A percentile compares a stretch with the other conserved stretches of the same genome.
phyloP scores from a whole-genome alignment of 2,888 invertebrate species.

The Drosophila mercatorum region DNA sequence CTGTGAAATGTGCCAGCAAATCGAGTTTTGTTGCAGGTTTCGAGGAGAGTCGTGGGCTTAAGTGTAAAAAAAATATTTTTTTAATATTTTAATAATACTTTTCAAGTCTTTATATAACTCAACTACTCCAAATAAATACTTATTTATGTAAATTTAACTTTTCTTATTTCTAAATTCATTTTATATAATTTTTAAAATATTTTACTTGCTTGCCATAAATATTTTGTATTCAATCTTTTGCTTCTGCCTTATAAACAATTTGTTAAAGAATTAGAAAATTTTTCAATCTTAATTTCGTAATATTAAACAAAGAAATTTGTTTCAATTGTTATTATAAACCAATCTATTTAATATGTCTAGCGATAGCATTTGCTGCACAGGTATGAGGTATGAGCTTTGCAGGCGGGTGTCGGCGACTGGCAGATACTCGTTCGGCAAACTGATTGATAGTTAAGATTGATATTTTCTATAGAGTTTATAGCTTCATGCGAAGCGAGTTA shows the following conservation, averaged over 20 bases:
- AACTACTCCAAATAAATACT: not conserved
- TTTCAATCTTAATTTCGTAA: not conserved
- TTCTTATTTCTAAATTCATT: not conserved
- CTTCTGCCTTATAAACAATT: not conserved
- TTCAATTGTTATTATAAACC: conserved; percentile 7
- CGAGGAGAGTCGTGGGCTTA: too few species aligned
- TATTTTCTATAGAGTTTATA: too few species aligned
- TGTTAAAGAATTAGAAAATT: not conserved
- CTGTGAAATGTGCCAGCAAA: not conserved
- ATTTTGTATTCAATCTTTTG: conserved; percentile 2
- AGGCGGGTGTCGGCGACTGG: not conserved
- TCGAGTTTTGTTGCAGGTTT: not conserved
- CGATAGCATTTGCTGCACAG: not conserved
- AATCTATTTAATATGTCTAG: not conserved
- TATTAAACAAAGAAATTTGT: conserved; percentile 5
- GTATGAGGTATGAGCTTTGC: not conserved
- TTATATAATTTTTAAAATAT: not conserved
- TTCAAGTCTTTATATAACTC: not conserved
- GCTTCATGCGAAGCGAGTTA: too few species aligned
- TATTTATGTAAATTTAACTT: not conserved
- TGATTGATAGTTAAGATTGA: too few species aligned
- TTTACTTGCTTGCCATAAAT: not conserved
- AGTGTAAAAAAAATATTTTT: too few species aligned
- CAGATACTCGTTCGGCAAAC: not conserved
- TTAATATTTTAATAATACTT: not conserved